A percentile compares a stretch with the other conserved stretches of the same genome.
These are phyloP conservation scores for Tupaia tana DNA, from an alignment of 2,113 vertebrate genomes.

Conservation along the genomic window DNA sequence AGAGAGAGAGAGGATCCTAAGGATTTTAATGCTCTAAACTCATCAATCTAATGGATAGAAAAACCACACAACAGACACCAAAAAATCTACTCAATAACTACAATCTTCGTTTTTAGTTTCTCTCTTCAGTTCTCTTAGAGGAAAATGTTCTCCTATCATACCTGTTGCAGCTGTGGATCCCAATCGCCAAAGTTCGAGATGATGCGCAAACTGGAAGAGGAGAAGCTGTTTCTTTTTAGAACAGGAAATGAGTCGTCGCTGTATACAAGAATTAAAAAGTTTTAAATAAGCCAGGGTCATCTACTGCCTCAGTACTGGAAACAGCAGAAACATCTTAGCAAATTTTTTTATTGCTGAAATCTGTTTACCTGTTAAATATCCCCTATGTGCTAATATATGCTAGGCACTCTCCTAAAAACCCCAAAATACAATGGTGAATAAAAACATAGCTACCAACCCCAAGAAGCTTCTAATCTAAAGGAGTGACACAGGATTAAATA, in stretches of 20 bases:
- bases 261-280: conserved; percentile 26
- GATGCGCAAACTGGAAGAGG: conserved; percentile 95
- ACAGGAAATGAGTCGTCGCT: conserved; percentile 94
- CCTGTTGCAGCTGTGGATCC: conserved; percentile 91
- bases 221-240: conserved; percentile 92
- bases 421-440: neutral
- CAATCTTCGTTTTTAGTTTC: conserved; percentile 3
- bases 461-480: conserved; percentile 40
- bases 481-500: neutral
- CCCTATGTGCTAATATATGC: neutral
- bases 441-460: conserved; percentile 22
- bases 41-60: neutral
- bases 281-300: neutral
- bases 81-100: neutral
- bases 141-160: conserved; percentile 75
- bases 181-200: conserved; percentile 95
- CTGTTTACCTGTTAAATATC: neutral
- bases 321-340: conserved; percentile 3
- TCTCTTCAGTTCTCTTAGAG: neutral
- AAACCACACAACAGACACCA: neutral
- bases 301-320: neutral
- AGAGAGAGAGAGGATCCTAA: neutral
- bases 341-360: conserved; percentile 31
- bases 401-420: neutral
- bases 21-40: neutral